Conservation (phyloP, 2,797 vertebrate species). For the Hydrolagus colliei region DNA sequence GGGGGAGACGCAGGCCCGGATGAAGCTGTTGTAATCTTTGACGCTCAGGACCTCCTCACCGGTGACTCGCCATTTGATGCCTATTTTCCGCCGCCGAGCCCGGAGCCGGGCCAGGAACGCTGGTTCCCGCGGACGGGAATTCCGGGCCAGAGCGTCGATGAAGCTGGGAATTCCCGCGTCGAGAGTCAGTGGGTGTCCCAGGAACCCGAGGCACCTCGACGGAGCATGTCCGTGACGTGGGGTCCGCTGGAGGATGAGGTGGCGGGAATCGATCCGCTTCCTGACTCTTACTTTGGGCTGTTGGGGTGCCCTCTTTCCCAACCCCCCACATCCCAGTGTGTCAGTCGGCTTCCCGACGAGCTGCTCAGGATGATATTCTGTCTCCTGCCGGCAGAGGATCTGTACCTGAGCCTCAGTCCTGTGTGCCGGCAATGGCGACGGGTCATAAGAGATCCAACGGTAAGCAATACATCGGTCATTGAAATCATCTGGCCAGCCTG, state of each 20-base stretch:
- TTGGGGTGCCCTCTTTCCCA: constrained; percentile 55
- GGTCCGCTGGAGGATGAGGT: constrained; percentile 41
- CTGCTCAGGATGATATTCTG: constrained; percentile 69
- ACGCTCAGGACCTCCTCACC: background rate
- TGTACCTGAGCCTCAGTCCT: constrained; percentile 61
- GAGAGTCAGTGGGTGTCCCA: background rate
- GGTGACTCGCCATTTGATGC: background rate
- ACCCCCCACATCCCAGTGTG: constrained; percentile 52
- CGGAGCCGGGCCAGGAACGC: background rate
- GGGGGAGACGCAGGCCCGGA: background rate
- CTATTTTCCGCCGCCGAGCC: background rate
- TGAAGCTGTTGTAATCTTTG: background rate
- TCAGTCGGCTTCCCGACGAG: constrained; percentile 71
- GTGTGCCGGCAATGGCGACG: constrained; percentile 74
- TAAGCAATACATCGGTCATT: constrained; percentile 40
- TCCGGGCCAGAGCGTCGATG: background rate
- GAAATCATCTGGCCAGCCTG: background rate
- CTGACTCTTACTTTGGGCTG: constrained; percentile 71
- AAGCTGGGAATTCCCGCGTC: constrained; percentile 33
- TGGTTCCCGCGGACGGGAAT: constrained; percentile 18
- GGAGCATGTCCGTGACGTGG: too few species aligned
- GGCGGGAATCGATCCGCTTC: constrained; percentile 56
- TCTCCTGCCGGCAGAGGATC: constrained; percentile 65
- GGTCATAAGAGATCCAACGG: constrained; percentile 59
- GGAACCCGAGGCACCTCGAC: background rate